Base-by-base conservation (phyloP, 2,888 invertebrate genomes). In the Macaria liturata region DNA sequence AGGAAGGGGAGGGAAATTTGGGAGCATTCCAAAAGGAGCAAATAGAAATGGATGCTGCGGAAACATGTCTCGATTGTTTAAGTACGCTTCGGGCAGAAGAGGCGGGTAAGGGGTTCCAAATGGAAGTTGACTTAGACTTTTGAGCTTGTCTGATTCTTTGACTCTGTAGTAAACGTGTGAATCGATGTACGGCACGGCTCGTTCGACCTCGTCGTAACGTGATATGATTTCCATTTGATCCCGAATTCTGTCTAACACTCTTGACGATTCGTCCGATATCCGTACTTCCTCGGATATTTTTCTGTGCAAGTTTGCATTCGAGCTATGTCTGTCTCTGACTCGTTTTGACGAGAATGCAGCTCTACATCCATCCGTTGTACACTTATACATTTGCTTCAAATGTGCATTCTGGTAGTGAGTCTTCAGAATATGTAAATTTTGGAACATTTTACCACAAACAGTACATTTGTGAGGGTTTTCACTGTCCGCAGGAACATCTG, bases 351-450 rank as follows among this genome's bases (percentile, higher is more conserved):
- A 97, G 82, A 98, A 99, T 0, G 98, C 96, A 0, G 98, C 98
- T 86, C 97, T 97, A 83, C 99, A 99, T 1, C 98, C 98, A 67
- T 98, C 98, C 32, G 98, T 96, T 75, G 96, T 97, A 88, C 99
- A 99, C 80, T 97, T 97, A 87, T 98, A 98, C 96, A 98, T 97
- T 61, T 98, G 89, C 87, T 98, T 98, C 53, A 98, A 94, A 86
- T 99, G 98, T 7, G 97, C 97, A 84, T 97, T 98, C 91, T 98
- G 98, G 84, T 98, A 98, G 83, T 99, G 99, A 1, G 97, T 97
- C 87, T 98, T 98, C 32, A 98, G 95, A 50, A 97, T 96, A 80
- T 98, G 98, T 74, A 97, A 96, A 79, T 98, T 98, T 84, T 97
- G 97, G 85, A 98, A 98, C 76, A 96, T 94, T 87, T 98, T 98